These are phyloP conservation scores for Plebejus anna DNA, from an alignment of 2,888 invertebrate species.

Conservation along the genomic window DNA sequence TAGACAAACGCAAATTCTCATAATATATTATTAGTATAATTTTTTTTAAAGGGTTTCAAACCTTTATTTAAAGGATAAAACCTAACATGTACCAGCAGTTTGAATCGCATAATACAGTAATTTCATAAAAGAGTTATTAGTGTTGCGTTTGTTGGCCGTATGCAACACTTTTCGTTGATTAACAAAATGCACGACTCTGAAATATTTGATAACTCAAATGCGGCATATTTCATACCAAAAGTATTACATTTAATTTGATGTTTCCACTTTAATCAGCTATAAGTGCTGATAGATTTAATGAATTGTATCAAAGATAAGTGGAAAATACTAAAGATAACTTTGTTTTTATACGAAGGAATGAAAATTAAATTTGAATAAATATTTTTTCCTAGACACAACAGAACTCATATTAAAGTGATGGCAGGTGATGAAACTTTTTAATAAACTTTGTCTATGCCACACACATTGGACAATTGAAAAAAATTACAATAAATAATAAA, in stretches of 20 bases:
- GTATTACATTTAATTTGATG: background rate
- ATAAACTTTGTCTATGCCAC: background rate
- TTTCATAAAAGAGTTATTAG: conserved; percentile 20
- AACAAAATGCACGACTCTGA: conserved; percentile 29
- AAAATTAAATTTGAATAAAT: background rate
- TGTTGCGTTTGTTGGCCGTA: conserved; percentile 10
- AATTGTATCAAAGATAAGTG: background rate
- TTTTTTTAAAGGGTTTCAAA: background rate
- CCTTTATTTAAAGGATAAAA: background rate
- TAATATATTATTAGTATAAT: too few species aligned
- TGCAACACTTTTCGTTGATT: conserved; percentile 26
- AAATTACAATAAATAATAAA: too few species aligned
- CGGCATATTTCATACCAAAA: conserved; percentile 7
- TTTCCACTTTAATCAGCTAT: conserved; percentile 10
- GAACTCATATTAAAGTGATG: background rate
- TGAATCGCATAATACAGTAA: background rate
- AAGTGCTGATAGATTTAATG: conserved; percentile 15
- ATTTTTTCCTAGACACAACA: background rate
- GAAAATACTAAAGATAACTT: background rate
- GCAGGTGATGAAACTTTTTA: background rate
- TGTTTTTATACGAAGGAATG: background rate
- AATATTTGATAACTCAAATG: conserved; percentile 29
- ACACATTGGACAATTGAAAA: background rate
- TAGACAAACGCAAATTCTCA: too few species aligned
- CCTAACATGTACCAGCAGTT: background rate